Conservation (phyloP, 2,797 vertebrate species). For the Microctenopoma stevenorrisi region DNA sequence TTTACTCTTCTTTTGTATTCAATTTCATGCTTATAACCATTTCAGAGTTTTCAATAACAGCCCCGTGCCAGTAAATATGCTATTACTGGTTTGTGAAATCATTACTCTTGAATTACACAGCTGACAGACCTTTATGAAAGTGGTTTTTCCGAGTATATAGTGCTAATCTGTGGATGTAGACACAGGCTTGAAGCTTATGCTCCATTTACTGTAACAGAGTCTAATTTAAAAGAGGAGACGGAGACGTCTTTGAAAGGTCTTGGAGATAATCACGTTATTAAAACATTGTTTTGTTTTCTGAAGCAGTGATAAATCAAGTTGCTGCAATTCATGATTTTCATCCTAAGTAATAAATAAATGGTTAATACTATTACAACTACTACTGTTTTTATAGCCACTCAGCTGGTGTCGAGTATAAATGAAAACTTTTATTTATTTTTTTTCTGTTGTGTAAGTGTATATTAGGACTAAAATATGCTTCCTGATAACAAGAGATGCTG, state of each 20-base stretch:
- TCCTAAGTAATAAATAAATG: neutral
- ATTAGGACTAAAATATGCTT: neutral
- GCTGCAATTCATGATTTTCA: neutral
- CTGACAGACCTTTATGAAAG: slow-evolving; percentile 69
- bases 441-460: neutral
- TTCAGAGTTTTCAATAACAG: slow-evolving; percentile 70
- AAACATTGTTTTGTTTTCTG: neutral
- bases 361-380: neutral
- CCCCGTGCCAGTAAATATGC: slow-evolving; percentile 72
- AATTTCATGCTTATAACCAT: slow-evolving; percentile 77
- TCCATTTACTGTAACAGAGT: slow-evolving; percentile 71
- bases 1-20: slow-evolving; percentile 65
- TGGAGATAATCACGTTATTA: slow-evolving; percentile 23
- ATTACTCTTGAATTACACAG: slow-evolving; percentile 79
- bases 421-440: neutral
- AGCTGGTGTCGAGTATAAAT: neutral
- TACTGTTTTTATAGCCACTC: no score
- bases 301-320: slow-evolving; percentile 10
- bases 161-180: slow-evolving; percentile 73
- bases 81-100: slow-evolving; percentile 75
- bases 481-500: slow-evolving; percentile 19
- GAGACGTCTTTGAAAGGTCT: slow-evolving; percentile 54
- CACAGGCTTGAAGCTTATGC: slow-evolving; percentile 57
- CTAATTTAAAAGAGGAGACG: slow-evolving; percentile 51
- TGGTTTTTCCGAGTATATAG: slow-evolving; percentile 59